Conservation (phyloP, 92 coral and sea anemone species). For the Isaurus tuberculatus region DNA sequence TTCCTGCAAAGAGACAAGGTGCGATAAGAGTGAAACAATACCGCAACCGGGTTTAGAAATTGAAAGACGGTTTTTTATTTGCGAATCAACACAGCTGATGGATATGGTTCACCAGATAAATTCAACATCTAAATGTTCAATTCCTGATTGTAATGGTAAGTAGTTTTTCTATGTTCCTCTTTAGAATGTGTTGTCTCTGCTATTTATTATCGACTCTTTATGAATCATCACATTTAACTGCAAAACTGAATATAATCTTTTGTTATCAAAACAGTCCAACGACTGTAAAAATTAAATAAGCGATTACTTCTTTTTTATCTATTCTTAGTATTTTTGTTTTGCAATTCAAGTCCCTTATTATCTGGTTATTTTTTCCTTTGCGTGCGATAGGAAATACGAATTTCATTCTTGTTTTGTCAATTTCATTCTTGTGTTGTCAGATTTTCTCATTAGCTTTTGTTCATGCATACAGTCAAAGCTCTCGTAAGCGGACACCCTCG, state of each 20-base stretch:
- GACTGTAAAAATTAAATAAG: constrained; percentile 4
- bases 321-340: not conserved
- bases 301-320: constrained; percentile 2
- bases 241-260: not conserved
- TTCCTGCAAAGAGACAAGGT: constrained; percentile 7
- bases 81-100: constrained; percentile 37
- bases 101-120: constrained; percentile 16
- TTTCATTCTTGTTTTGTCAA: not conserved
- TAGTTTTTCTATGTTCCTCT: constrained; percentile 3
- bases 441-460: not conserved
- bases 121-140: constrained; percentile 3
- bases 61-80: constrained; percentile 33
- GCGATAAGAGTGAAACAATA: not conserved
- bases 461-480: too few species aligned
- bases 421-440: not conserved
- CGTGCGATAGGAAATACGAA: constrained; percentile 8
- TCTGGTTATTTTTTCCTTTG: constrained; percentile 3
- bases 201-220: not conserved
- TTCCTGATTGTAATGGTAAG: constrained; percentile 37
- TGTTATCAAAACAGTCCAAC: constrained; percentile 3
- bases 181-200: not conserved
- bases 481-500: too few species aligned
- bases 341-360: not conserved
- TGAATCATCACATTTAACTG: not conserved
- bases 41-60: not conserved